Evolutionary conservation across 2,888 invertebrate species (phyloP).

Genomic region (Alsophila aescularia): DNA sequence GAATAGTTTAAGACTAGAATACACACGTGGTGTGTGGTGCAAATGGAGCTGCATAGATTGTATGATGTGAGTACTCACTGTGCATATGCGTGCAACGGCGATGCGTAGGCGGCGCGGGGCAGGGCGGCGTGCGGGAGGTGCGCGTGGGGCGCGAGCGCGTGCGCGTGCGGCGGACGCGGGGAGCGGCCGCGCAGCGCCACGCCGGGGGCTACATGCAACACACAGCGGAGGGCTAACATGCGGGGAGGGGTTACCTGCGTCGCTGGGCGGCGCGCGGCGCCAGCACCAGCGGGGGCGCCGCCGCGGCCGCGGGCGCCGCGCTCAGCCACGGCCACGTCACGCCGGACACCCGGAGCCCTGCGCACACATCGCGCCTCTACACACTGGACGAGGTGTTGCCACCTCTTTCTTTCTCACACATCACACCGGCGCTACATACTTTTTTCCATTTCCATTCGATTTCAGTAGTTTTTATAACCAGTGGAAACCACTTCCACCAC

Average conservation of each 20-base stretch:
- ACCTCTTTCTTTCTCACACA: slow-evolving; percentile 11
- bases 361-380: slow-evolving; percentile 74
- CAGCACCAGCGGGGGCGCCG: slow-evolving; percentile 88
- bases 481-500: too few species aligned
- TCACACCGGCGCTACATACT: too few species aligned
- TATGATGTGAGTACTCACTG: slow-evolving; percentile 89
- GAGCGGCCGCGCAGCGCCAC: slow-evolving; percentile 88
- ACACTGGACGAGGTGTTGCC: slow-evolving; percentile 40
- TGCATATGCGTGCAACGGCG: slow-evolving; percentile 94
- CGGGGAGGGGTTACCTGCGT: slow-evolving; percentile 86
- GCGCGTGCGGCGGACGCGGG: slow-evolving; percentile 87
- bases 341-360: slow-evolving; percentile 91
- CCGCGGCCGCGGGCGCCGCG: slow-evolving; percentile 85
- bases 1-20: too few species aligned
- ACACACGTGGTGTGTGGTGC: neutral
- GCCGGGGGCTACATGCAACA: slow-evolving; percentile 87
- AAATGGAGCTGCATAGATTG: slow-evolving; percentile 33
- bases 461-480: too few species aligned
- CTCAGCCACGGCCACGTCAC: slow-evolving; percentile 91
- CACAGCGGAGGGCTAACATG: slow-evolving; percentile 56
- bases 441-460: neutral
- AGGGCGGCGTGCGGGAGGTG: slow-evolving; percentile 87
- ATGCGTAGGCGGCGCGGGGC: slow-evolving; percentile 88
- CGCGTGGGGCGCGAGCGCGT: slow-evolving; percentile 81
- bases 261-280: slow-evolving; percentile 90